Evolutionary conservation across 2,888 invertebrate genomes (phyloP), one percentile per base, ranked within the genome.

Genomic region (Drosophila suboccidentalis): DNA sequence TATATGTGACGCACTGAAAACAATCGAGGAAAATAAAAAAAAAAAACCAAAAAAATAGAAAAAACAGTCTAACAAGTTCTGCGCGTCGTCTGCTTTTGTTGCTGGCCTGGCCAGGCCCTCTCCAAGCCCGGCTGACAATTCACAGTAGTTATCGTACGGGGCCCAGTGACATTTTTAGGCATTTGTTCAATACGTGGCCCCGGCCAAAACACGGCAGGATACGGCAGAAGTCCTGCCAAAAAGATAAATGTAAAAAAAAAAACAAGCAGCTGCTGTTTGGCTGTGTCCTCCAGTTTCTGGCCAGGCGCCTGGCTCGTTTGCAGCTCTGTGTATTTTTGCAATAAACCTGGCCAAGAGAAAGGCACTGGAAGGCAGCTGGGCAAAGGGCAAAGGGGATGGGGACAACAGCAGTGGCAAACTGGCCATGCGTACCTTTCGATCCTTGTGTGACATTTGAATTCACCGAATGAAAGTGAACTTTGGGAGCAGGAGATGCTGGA

Each of bases 361-460:
- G 17, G 34, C 9, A 13, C 2, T 2, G 22, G 10, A 5, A 19
- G 1, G 9, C 38, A 19, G 6, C 19, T 34, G 8, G 13, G 5
- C 5, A 0, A 10, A 38, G 8, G 13, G 5, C 5, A 0, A 10
- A 15, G 17, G 4, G 4, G 26, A n/a, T 3, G 36, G 39, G 9
- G 39, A 13, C 11, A 19, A 58, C 60, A 36, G 41, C 41, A 66
- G 50, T 64, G 53, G 17, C 79, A 55, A 73, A 69, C 82, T 82
- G 77, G 81, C 84, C 83, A 85, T 83, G 87, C 84, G 81, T 84
- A 87, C 84, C 84, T 87, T 84, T 84, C 84, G 84, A 84, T 84
- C 87, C 83, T 87, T 83, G 82, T 87, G 88, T 84, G 87, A 89
- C 86, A 89, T 90, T 89, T 87, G 89, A 86, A 87, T 90, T 89